Evolutionary conservation across 2,797 vertebrate genomes (phyloP).

Genomic region (Allobates femoralis): DNA sequence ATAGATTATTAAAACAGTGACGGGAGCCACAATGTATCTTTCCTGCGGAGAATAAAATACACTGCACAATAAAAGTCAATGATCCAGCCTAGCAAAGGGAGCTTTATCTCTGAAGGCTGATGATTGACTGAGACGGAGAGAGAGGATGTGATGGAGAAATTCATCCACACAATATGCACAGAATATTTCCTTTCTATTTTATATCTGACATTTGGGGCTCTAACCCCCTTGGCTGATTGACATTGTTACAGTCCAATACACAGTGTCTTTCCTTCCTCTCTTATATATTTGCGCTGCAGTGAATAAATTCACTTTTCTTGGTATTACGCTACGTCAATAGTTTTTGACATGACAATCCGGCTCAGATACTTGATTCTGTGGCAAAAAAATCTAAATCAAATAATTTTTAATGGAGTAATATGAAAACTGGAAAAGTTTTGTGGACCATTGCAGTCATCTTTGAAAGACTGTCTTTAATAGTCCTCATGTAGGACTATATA

Average conservation of each 20-base stretch:
- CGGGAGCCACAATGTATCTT: conserved; percentile 28
- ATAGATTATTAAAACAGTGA: conserved; percentile 59
- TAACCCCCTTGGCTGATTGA: conserved; percentile 66
- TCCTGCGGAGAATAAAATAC: conserved; percentile 67
- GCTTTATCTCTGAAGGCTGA: conserved; percentile 49
- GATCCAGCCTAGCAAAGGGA: conserved; percentile 62
- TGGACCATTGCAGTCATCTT: too few species aligned
- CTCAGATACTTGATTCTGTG: not conserved
- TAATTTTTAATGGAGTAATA: not conserved
- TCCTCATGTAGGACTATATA: not conserved
- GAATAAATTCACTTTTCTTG: not conserved
- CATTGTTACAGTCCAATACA: conserved; percentile 51
- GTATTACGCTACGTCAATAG: conserved; percentile 9
- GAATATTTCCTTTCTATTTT: conserved; percentile 69
- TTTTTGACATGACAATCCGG: not conserved
- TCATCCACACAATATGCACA: conserved; percentile 62
- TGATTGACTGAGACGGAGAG: conserved; percentile 68
- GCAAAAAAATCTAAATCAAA: conserved; percentile 23
- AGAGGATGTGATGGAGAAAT: conserved; percentile 59
- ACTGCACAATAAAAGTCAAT: conserved; percentile 66
- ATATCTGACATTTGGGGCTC: conserved; percentile 65
- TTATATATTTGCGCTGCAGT: not conserved
- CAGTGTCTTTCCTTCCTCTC: not conserved
- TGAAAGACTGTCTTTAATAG: not conserved
- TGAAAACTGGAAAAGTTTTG: not conserved